Base-by-base conservation (phyloP, 2,888 invertebrate species). In the Eubasilissa splendida region DNA sequence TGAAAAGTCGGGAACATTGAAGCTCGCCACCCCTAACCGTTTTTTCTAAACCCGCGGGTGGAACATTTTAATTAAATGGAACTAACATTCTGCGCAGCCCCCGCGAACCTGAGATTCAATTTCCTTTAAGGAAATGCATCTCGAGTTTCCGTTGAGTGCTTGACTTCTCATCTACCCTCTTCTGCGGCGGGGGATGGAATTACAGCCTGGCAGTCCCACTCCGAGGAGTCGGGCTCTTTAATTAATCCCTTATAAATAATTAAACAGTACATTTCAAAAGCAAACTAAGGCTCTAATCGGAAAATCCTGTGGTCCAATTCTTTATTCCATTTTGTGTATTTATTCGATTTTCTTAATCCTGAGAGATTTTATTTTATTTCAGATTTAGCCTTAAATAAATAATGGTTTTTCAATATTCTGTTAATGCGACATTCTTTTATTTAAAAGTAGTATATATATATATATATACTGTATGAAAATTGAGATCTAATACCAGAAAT, bases 51-150 rank as follows among this genome's bases (percentile, higher is more conserved):
- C 50, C 31, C 50, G 60, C 75, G 31, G 60, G 60, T 75, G 75
- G 75, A 75, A 75, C 52, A 63, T 75, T 75, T 75, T 75, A 75
- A 75, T 75, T 75, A 75, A 63, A 75, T 42, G 63, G 22, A 75
- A 60, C 63, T 75, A 31, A n/a, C 31, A 9, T 54, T 33, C 54
- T 14, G 70, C 50, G 53, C 70, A n/a, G 14, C 22, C 53, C 22
- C 14, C 14, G 54, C 14, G 50, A 10, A 22, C 33, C 56, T 12
- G 11, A 33, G 71, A 71, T 71, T 54, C 56, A 52, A 71, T 71
- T 71, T 71, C 71, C 71, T 54, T 31, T 12, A 22, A 71, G 71
- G 71, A 71, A 71, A 56, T 71, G 71, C 54, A 56, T 71, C 54
- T 54, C 31, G 54, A 71, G 56, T 22, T 53, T 22, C 70, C 50